Percentiles rank a stretch among this genome's conserved stretches.
phyloP scores from a whole-genome alignment of 2,888 invertebrate genomes.

The Uropetala carovei region DNA sequence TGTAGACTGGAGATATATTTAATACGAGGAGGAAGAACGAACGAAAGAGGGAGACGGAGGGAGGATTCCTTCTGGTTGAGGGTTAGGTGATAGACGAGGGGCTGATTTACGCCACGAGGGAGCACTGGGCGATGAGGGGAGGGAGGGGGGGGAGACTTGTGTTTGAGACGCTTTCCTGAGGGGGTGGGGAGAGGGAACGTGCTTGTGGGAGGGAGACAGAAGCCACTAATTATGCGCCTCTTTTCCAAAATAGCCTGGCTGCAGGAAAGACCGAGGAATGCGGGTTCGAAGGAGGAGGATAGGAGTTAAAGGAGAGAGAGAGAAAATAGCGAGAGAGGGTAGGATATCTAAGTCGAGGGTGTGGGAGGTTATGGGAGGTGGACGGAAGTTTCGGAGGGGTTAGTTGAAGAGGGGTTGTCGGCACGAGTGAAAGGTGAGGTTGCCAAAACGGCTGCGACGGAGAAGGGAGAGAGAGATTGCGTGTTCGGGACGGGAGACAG shows the following conservation, averaged over 20 bases:
- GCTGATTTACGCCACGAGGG: not conserved
- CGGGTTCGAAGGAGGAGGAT: not conserved
- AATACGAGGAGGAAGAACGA: no score
- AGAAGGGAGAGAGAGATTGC: not conserved
- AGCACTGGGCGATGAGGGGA: not conserved
- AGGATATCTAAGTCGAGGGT: not conserved
- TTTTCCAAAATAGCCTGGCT: not conserved
- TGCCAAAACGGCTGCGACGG: not conserved
- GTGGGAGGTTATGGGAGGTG: not conserved
- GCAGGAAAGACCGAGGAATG: not conserved
- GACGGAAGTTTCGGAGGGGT: not conserved
- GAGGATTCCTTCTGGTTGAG: not conserved
- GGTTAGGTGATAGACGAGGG: not conserved
- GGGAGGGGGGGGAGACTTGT: not conserved
- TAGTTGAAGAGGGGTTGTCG: not conserved
- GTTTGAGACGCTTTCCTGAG: no score
- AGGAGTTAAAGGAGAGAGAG: no score
- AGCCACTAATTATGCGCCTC: constrained; percentile 22
- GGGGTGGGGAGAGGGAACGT: not conserved
- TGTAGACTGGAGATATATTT: no score
- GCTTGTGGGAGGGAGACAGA: not conserved
- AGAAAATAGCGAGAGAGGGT: no score
- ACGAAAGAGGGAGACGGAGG: no score
- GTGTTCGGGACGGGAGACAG: constrained; percentile 1
- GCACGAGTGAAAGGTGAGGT: constrained; percentile 11